Evolutionary conservation across 2,888 invertebrate genomes (phyloP).

Genomic region (Argyresthia albistria): DNA sequence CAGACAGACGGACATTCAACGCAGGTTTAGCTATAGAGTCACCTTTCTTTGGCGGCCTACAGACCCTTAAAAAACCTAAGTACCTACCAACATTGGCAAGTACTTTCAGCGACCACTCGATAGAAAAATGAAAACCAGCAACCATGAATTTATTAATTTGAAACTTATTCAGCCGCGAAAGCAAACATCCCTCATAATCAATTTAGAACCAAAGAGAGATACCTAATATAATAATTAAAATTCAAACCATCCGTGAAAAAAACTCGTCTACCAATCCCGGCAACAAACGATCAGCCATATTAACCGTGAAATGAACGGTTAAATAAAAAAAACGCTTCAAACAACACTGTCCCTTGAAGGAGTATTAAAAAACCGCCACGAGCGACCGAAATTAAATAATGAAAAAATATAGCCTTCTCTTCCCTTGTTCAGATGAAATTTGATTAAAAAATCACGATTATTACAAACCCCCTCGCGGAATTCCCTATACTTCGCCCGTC

Average conservation of each 20-base stretch:
- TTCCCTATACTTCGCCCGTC: conserved; percentile 39
- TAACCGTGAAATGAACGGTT: conserved; percentile 18
- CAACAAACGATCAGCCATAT: conserved; percentile 45
- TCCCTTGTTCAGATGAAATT: conserved; percentile 71
- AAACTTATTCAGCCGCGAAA: neutral
- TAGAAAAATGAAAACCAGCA: too few relatives aligned
- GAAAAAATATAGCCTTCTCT: conserved; percentile 70
- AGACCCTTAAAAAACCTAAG: too few relatives aligned
- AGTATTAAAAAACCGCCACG: conserved; percentile 31
- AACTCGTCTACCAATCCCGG: neutral
- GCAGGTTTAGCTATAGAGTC: too few relatives aligned
- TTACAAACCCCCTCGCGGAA: conserved; percentile 56
- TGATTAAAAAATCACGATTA: conserved; percentile 75
- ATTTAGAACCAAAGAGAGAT: neutral
- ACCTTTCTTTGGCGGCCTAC: too few relatives aligned
- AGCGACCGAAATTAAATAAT: conserved; percentile 69
- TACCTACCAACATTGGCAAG: too few relatives aligned
- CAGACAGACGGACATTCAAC: too few relatives aligned
- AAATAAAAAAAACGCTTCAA: conserved; percentile 24
- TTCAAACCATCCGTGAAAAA: conserved; percentile 1
- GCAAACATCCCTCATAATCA: neutral
- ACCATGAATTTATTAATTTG: too few relatives aligned
- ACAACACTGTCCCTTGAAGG: conserved; percentile 59
- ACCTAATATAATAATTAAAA: conserved; percentile 4
- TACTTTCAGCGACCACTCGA: too few relatives aligned